Base-by-base conservation (phyloP, 2,888 invertebrate species). In the Caenorhabditis imperialis region DNA sequence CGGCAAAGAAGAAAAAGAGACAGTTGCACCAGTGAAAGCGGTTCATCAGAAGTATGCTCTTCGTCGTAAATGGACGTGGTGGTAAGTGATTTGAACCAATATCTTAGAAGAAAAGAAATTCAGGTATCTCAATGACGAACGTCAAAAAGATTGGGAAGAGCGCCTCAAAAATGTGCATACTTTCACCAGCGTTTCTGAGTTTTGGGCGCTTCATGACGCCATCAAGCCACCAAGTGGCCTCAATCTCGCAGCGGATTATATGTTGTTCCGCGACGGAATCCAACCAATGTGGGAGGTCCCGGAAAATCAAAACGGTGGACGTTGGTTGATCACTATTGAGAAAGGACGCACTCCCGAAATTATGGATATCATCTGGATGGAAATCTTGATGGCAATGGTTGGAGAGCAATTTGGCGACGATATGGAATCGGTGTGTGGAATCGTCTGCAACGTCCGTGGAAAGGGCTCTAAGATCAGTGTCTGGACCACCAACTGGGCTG, bases 151-250 rank as follows among this genome's bases (percentile, higher is more conserved):
- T 87, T 99, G 98, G 98, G 94, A 94, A 89, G 94, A 95, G 84
- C 95, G 95, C 90, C 93, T 95, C 88, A 93, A 94, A 88, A 93
- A 95, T 90, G 93, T 99, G 60, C 94, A 95, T 61, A 93, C 94
- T 79, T 96, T 99, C 89, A 93, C 94, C 88, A 95, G 95, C 14
- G 96, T 96, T 30, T 98, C 99, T 91, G 97, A 98, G 90, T 99
- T 99, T 89, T 99, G 98, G 98, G 95, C 94, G 88, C 90, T 95
- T 79, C 94, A 94, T 90, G 95, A 95, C 89, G 94, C 95, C 88
- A 94, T 95, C 85, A 80, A 84, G 25, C 84, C 84, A 1, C 86
- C 86, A 22, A 81, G 83, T 35, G 77, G 75, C 18, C 62, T 84
- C 35, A 60, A 69, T 30, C 63, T 51, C 25, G 55, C 81, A 18